These are phyloP conservation scores for Enteromius treurensis DNA, from an alignment of 2,797 vertebrate species.

Conservation along the genomic window DNA sequence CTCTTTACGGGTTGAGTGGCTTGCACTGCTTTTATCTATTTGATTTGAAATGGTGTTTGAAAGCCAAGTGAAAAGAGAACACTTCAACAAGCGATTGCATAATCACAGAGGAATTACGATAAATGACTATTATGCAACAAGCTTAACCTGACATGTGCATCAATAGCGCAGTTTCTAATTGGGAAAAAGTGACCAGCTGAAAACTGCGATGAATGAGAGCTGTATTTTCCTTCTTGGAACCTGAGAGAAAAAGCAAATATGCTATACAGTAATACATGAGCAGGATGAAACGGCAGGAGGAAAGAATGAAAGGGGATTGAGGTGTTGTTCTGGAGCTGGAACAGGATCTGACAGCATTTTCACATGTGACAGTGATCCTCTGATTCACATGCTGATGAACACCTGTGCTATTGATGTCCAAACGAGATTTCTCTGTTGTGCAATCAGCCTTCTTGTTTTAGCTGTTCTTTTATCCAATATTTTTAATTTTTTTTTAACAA, in stretches of 20 bases:
- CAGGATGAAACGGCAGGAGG: background rate
- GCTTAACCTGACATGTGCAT: constrained; percentile 8
- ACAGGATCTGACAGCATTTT: constrained; percentile 16
- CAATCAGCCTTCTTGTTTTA: constrained; percentile 21
- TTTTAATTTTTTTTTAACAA: background rate
- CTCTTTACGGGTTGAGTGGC: background rate
- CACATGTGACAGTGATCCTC: background rate
- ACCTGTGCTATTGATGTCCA: constrained; percentile 41
- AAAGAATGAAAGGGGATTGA: background rate
- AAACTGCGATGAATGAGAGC: background rate
- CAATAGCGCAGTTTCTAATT: background rate
- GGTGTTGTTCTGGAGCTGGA: background rate
- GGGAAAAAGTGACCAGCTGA: constrained; percentile 18
- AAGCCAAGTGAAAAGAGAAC: background rate
- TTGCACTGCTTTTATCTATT: background rate
- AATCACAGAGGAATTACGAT: constrained; percentile 20
- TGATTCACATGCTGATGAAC: constrained; percentile 57
- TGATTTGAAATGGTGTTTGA: constrained; percentile 1
- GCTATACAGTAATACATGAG: background rate
- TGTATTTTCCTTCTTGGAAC: background rate
- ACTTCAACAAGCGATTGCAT: constrained; percentile 26
- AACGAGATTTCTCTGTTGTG: background rate
- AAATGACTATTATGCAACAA: constrained; percentile 23
- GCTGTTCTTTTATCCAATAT: background rate
- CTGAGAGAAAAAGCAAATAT: background rate